Evolutionary conservation across 2,113 vertebrate genomes (phyloP).

Genomic region (Corythornis vintsioides): DNA sequence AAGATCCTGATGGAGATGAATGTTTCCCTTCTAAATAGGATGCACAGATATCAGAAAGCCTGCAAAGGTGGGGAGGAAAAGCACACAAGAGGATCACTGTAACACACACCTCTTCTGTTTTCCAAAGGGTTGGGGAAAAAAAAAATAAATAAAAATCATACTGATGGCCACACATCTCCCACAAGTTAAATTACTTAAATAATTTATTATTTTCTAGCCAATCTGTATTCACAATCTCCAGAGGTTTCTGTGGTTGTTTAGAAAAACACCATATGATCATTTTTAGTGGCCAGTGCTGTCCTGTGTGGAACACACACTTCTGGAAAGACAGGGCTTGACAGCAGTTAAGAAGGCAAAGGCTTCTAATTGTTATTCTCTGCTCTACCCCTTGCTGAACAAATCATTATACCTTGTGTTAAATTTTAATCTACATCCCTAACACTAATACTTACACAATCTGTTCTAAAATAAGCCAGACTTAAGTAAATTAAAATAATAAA

Average conservation of each 20-base stretch:
- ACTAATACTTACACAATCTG: too few relatives aligned
- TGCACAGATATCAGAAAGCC: slow-evolving; percentile 75
- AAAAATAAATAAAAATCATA: neutral
- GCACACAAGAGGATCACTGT: neutral
- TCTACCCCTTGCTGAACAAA: neutral
- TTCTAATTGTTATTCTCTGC: neutral
- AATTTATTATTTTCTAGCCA: neutral
- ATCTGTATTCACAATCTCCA: neutral
- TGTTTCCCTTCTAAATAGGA: slow-evolving; percentile 83
- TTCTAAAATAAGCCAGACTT: too few relatives aligned
- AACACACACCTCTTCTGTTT: neutral
- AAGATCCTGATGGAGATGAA: slow-evolving; percentile 31
- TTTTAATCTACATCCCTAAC: too few relatives aligned
- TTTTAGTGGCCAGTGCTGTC: neutral
- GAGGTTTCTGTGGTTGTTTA: neutral
- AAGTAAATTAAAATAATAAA: too few relatives aligned
- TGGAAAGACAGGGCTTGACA: neutral
- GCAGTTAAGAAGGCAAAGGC: neutral
- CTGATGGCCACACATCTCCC: neutral
- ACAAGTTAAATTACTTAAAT: neutral
- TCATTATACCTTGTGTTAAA: neutral
- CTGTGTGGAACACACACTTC: neutral
- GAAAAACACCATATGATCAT: neutral
- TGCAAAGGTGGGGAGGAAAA: slow-evolving; percentile 42
- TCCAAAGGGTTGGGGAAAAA: accelerated